A percentile compares a stretch with the other conserved stretches of the same genome.
Evolutionary conservation across 2,888 invertebrate species (phyloP).

Genomic region (Liposcelis brunnea): DNA sequence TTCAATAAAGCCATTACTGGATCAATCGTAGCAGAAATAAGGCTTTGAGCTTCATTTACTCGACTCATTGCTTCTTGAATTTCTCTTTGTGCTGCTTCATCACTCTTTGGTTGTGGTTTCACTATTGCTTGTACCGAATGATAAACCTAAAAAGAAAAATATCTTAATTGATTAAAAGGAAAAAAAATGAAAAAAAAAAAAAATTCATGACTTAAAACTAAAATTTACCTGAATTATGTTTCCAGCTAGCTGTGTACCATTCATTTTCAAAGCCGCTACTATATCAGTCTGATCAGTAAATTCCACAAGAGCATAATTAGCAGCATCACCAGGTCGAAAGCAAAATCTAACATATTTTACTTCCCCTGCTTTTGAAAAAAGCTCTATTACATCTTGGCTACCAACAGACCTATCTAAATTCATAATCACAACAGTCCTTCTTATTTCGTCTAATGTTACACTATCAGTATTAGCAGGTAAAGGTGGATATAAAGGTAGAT

Average conservation of each 20-base stretch:
- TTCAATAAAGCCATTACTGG: constrained; percentile 75
- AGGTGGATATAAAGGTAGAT: constrained; percentile 80
- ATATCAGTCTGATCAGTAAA: constrained; percentile 84
- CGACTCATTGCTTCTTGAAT: constrained; percentile 95
- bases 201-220: background rate
- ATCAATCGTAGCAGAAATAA: constrained; percentile 87
- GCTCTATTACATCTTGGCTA: constrained; percentile 72
- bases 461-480: constrained; percentile 75
- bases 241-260: constrained; percentile 60
- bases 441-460: constrained; percentile 84
- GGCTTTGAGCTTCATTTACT: constrained; percentile 87
- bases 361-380: constrained; percentile 75
- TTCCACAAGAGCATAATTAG: constrained; percentile 75
- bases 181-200: background rate
- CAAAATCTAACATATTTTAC: constrained; percentile 90
- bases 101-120: constrained; percentile 87
- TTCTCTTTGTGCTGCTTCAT: constrained; percentile 86
- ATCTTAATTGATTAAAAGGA: background rate
- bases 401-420: constrained; percentile 55
- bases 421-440: constrained; percentile 75
- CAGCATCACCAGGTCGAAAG: constrained; percentile 58
- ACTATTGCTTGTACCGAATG: constrained; percentile 85
- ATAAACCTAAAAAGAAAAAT: constrained; percentile 33
- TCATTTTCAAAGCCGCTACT: constrained; percentile 68
- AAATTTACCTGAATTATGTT: constrained; percentile 33